Base-by-base conservation (phyloP, 1,140 invertebrate species). In the Drosophila parabipectinata region DNA sequence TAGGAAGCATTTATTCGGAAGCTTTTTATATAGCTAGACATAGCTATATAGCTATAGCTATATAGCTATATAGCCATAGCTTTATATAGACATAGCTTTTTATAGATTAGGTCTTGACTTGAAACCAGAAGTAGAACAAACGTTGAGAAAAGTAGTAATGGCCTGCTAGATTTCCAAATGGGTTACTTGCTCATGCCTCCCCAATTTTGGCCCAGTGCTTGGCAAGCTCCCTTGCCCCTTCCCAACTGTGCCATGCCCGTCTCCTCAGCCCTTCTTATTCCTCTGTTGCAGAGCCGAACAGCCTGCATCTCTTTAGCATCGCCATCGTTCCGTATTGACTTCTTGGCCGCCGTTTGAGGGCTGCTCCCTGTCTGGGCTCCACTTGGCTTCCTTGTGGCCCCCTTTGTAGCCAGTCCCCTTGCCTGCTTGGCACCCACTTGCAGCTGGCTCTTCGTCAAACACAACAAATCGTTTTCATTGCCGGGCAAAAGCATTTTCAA, bases 401-500 rank as follows among this genome's bases (percentile, higher is more conserved):
- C 30, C 34, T 26, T 8, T n/a, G n/a, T 18, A 6, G 24, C 7
- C 12, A 30, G 18, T n/a, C 24, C 34, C 5, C 12, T 15, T 34
- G 52, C 21, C 21, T 26, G 34, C 41, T 8, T 6, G 54, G 10
- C 44, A 21, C 7, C n/a, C 21, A 41, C 18, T 21, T 34, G 45
- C 45, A 24, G 14, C 57, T 30, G 59, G 48, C 55, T 80, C 59
- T 48, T 68, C 69, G 76, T 75, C 73, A 76, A 84, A 90, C 84
- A 75, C 84, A 89, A 79, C 78, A 90, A 90, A 80, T 85, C 81
- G 81, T 83, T 79, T 80, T 80, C 69, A 78, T 74, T 81, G 69
- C 71, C 83, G 64, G 60, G 82, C 74, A 74, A 77, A 83, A 69
- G 83, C 83, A 84, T 90, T 88, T 87, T 89, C 76, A 90, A 80